Evolutionary conservation across 1,140 invertebrate species (phyloP), one percentile per base, ranked within the genome.

Genomic region (Zeugodacus cucurbitae): DNA sequence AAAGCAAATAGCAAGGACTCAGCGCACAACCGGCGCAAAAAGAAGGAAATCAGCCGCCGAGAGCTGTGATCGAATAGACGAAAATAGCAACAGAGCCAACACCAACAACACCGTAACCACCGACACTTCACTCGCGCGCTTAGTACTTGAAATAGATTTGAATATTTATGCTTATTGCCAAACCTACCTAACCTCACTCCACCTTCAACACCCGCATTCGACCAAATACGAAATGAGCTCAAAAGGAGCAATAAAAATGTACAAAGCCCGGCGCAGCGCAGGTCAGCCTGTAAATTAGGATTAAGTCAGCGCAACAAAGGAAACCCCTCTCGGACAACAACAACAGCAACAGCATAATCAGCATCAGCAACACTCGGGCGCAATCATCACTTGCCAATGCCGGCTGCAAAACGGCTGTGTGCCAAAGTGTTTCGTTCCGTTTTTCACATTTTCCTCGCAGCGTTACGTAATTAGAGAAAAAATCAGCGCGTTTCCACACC

Each of bases 231-330:
- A 26, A 44, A 82, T 32, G 11, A 29, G 41, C 74, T 10, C 44
- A 48, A 82, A 8, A 29, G 11, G 17, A 48, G 74, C 41, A 48
- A 37, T 14, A 22, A 74, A 3, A 41, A 82, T 48, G 17, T 8
- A 34, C n/a, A 48, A 74, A 74, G 17, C 37, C 44, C 5, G 34
- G 74, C 37, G 58, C 58, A 26, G 58, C 2, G 41, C 74, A 54
- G 74, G 41, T 82, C 74, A 82, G n/a, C 74, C 34, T 54, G 74
- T 82, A 82, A 82, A 82, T 82, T 26, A 82, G 74, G 74, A 82
- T 82, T 82, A 82, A 82, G 41, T 22, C 22, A 2, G 14, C n/a
- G 74, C 32, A 74, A 41, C 67, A 74, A 74, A 74, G 32, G 41
- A 44, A 48, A 44, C 58, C 58, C 58, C 22, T n/a, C n/a, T n/a